Percentiles rank a stretch among this genome's conserved stretches.
These are phyloP conservation scores for Gasterosteus nipponicus DNA, from an alignment of 2,113 vertebrate species.

Conservation along the genomic window DNA sequence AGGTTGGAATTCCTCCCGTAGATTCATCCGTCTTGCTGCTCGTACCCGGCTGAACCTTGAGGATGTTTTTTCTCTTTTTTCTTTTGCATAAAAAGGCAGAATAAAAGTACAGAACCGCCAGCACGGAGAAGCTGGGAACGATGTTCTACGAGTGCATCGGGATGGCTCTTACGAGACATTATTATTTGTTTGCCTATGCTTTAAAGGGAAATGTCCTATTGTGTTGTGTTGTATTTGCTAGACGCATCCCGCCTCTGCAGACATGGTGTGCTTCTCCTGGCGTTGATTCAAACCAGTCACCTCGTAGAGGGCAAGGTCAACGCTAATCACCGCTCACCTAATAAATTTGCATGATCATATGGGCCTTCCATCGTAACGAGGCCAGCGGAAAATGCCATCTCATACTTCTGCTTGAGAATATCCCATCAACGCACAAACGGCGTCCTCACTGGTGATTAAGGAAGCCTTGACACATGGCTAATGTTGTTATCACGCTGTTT, in stretches of 20 bases:
- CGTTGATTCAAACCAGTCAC: slow-evolving; percentile 56
- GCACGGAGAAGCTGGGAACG: not conserved
- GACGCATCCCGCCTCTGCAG: slow-evolving; percentile 8
- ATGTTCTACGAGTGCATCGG: not conserved
- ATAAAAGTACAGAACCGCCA: slow-evolving; percentile 9
- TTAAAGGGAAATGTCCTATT: slow-evolving; percentile 6
- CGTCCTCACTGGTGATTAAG: slow-evolving; percentile 71
- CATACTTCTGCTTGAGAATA: slow-evolving; percentile 61
- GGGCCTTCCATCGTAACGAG: slow-evolving; percentile 66
- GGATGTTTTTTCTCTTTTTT: slow-evolving; percentile 35
- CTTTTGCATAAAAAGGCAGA: slow-evolving; percentile 16
- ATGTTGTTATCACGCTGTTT: slow-evolving; percentile 74
- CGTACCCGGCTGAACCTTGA: slow-evolving; percentile 45
- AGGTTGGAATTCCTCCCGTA: slow-evolving; percentile 37
- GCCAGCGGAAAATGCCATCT: slow-evolving; percentile 61
- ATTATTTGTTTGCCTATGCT: not conserved
- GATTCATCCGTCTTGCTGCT: slow-evolving; percentile 16
- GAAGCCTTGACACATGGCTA: slow-evolving; percentile 76
- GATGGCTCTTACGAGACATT: not conserved
- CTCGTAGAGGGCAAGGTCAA: slow-evolving; percentile 68
- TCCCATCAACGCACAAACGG: slow-evolving; percentile 69
- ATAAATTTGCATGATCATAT: slow-evolving; percentile 69
- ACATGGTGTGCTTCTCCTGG: slow-evolving; percentile 35
- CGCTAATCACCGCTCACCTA: slow-evolving; percentile 70
- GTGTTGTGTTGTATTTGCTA: not conserved